Base-by-base conservation (phyloP, 2,797 vertebrate species). In the Halcyon badia region DNA sequence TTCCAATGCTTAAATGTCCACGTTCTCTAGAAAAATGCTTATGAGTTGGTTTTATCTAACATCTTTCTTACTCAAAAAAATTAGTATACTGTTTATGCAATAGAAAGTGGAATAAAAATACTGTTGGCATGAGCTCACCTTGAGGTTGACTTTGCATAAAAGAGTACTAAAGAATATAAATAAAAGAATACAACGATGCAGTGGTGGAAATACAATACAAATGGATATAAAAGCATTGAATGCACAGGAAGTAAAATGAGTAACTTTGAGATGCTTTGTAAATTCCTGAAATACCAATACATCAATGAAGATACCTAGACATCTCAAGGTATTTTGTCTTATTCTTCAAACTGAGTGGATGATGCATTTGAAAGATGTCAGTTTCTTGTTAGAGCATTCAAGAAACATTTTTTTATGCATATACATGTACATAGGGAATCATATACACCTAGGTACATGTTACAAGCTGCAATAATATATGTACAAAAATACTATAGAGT, bases 361-460 rank as follows among this genome's bases (percentile, higher is more conserved):
- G n/a, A 48, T 83, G n/a, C 24, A 82, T 89, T 62, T 49, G 18
- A 65, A 75, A 71, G 66, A 28, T 8, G 11, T 2, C 0, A 0
- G 2, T 48, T 83, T 62, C 22, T 57, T 70, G 17, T 51, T 44
- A 70, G 31, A 83, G 31, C 19, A 66, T 39, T 58, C 25, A 54
- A 57, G 76, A n/a, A 0, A 0, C 1, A 1, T 37, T 7, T 61
- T 83, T 64, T 33, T 4, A 6, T 87, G 18, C 5, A 3, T 28
- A 2, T 62, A 30, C 3, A 3, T 25, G 2, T 62, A 30, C 2
- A 4, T 57, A 31, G 51, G 61, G 87, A 87, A 71, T 14, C 15
- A n/a, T 0, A 72, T 37, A 56, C 7, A 5, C 4, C 46, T 28
- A 41, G 25, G 14, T 33, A 6, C 24, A 2, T 0, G 0, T 37